Percentiles rank a stretch among this genome's conserved stretches.
These are phyloP conservation scores for Drosophila trapezifrons DNA, from an alignment of 1,140 invertebrate species.

Conservation along the genomic window DNA sequence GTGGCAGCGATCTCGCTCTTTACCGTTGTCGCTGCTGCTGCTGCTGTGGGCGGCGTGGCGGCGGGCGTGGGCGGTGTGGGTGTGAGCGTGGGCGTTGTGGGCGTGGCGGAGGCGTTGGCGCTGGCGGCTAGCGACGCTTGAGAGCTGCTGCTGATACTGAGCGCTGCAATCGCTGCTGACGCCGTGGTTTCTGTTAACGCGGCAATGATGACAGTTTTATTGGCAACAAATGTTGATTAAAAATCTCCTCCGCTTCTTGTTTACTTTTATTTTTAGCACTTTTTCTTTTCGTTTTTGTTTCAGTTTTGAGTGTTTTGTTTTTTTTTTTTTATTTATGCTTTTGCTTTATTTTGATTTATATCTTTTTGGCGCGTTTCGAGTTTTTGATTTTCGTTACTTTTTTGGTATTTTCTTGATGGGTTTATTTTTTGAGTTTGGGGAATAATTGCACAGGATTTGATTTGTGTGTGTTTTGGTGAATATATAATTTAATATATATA, in stretches of 20 bases:
- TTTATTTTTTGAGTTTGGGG: slow-evolving; percentile 26
- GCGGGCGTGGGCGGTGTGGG: slow-evolving; percentile 39
- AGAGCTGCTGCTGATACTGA: slow-evolving; percentile 82
- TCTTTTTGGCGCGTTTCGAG: slow-evolving; percentile 28
- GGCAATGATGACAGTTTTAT: slow-evolving; percentile 83
- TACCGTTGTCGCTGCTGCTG: slow-evolving; percentile 55
- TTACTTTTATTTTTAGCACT: slow-evolving; percentile 25
- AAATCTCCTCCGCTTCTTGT: slow-evolving; percentile 52
- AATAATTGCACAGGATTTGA: slow-evolving; percentile 50
- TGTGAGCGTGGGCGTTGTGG: slow-evolving; percentile 25
- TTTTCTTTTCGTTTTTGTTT: slow-evolving; percentile 17
- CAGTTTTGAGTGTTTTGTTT: slow-evolving; percentile 4
- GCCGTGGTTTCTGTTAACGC: slow-evolving; percentile 83
- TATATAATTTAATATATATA: slow-evolving; percentile 16
- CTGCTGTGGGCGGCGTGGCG: slow-evolving; percentile 25
- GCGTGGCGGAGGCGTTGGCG: slow-evolving; percentile 34
- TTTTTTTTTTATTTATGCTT: slow-evolving; percentile 7
- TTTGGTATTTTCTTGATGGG: slow-evolving; percentile 73
- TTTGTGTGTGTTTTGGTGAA: slow-evolving; percentile 47
- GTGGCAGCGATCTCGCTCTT: slow-evolving; percentile 75
- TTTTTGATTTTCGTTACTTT: slow-evolving; percentile 34
- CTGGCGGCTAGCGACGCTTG: slow-evolving; percentile 72
- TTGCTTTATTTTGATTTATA: slow-evolving; percentile 5
- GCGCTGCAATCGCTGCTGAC: slow-evolving; percentile 82
- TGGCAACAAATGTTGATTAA: slow-evolving; percentile 80